phyloP scores from a whole-genome alignment of 2,113 vertebrate species.

The Cochlearius cochlearius region DNA sequence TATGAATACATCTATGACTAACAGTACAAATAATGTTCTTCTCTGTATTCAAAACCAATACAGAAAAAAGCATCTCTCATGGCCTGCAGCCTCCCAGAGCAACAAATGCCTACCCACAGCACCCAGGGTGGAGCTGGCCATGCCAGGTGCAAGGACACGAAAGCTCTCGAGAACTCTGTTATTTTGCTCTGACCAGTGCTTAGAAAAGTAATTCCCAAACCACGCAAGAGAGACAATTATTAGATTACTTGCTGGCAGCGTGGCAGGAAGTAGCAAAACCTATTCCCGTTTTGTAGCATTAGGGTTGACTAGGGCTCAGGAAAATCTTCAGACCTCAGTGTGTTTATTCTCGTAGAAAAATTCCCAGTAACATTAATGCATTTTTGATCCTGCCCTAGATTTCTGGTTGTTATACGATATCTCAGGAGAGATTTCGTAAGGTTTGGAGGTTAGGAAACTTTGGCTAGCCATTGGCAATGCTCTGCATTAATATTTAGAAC shows the following conservation, averaged over 20 bases:
- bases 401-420: neutral
- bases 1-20: neutral
- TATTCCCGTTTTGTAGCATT: neutral
- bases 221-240: neutral
- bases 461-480: neutral
- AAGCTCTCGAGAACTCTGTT: neutral
- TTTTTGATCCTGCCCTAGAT: neutral
- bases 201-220: neutral
- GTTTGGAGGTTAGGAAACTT: neutral
- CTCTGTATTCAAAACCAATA: neutral
- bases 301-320: neutral
- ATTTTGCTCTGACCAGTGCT: neutral
- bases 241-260: neutral
- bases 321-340: neutral
- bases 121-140: neutral
- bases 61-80: neutral
- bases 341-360: neutral
- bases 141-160: fast-evolving
- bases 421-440: neutral
- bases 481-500: neutral
- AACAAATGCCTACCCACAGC: neutral
- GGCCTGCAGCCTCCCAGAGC: neutral
- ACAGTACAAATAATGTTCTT: neutral
- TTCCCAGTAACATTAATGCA: neutral
- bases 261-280: neutral